A percentile compares a stretch with the other conserved stretches of the same genome.
These are phyloP conservation scores for Tetraodon nigroviridis DNA, from an alignment of 2,113 vertebrate genomes.

Conservation along the genomic window DNA sequence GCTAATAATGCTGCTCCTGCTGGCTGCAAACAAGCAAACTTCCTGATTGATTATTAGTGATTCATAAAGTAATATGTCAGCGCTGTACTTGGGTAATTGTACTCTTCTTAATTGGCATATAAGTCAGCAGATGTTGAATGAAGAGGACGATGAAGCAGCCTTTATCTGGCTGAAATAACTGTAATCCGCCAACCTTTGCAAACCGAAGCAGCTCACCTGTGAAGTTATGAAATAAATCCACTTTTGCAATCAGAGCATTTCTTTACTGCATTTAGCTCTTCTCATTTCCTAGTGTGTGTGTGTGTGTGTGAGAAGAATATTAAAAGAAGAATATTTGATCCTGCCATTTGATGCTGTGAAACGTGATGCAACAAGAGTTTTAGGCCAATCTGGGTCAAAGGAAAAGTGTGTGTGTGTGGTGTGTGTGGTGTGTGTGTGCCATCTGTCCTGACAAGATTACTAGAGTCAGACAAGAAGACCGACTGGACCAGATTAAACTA, in stretches of 20 bases:
- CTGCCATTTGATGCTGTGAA: slow-evolving; percentile 35
- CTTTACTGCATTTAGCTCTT: too few species aligned
- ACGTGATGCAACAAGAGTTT: slow-evolving; percentile 36
- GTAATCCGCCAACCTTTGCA: too few species aligned
- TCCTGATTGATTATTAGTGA: not conserved
- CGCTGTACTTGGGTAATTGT: not conserved
- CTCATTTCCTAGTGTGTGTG: not conserved
- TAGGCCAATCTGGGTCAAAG: slow-evolving; percentile 64
- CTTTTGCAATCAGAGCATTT: too few species aligned
- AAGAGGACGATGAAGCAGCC: too few species aligned
- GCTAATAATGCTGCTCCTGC: not conserved
- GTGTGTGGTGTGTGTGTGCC: slow-evolving; percentile 57
- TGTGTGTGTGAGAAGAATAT: not conserved
- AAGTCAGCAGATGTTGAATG: too few species aligned
- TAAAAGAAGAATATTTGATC: not conserved
- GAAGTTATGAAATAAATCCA: too few species aligned
- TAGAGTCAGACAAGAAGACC: slow-evolving; percentile 74
- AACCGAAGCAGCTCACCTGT: too few species aligned
- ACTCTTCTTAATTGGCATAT: too few species aligned
- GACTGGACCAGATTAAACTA: slow-evolving; percentile 74
- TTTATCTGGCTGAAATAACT: too few species aligned
- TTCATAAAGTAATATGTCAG: not conserved
- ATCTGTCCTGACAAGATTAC: slow-evolving; percentile 80
- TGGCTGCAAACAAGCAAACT: not conserved
- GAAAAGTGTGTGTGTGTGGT: slow-evolving; percentile 33